Percentiles rank a stretch among this genome's conserved stretches.
phyloP scores from a whole-genome alignment of 2,113 vertebrate species.

The Hyperoodon ampullatus region DNA sequence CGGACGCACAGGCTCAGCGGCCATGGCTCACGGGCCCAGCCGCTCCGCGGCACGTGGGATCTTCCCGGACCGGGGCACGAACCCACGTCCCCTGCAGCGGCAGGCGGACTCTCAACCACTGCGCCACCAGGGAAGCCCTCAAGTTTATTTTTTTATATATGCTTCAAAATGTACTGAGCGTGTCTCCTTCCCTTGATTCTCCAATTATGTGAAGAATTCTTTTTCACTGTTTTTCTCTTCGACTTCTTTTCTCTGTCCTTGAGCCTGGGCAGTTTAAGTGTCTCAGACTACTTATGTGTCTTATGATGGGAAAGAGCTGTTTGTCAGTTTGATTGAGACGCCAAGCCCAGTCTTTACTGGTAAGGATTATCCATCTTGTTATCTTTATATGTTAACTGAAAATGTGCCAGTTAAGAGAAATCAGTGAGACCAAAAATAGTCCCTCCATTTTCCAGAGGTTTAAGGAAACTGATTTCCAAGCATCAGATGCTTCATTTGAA shows the following conservation, averaged over 20 bases:
- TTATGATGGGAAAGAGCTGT: background rate
- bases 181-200: background rate
- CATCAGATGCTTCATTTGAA: conserved; percentile 18
- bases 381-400: conserved; percentile 18
- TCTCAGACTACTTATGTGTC: background rate
- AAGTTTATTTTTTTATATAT: background rate
- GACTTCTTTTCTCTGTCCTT: background rate
- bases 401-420: conserved; percentile 1
- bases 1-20: no score
- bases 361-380: background rate
- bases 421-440: conserved; percentile 7
- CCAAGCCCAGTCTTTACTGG: background rate
- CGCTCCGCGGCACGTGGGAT: no score
- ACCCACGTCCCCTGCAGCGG: no score
- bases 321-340: background rate
- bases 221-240: background rate
- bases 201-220: background rate
- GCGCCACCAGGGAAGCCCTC: background rate
- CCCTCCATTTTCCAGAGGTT: background rate
- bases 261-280: background rate
- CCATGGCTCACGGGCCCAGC: no score
- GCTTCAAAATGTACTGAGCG: background rate
- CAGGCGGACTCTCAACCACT: no score
- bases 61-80: no score
- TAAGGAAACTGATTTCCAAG: conserved; percentile 27